Conservation (phyloP, 2,113 vertebrate species). For the Machaerirhynchus nigripectus region DNA sequence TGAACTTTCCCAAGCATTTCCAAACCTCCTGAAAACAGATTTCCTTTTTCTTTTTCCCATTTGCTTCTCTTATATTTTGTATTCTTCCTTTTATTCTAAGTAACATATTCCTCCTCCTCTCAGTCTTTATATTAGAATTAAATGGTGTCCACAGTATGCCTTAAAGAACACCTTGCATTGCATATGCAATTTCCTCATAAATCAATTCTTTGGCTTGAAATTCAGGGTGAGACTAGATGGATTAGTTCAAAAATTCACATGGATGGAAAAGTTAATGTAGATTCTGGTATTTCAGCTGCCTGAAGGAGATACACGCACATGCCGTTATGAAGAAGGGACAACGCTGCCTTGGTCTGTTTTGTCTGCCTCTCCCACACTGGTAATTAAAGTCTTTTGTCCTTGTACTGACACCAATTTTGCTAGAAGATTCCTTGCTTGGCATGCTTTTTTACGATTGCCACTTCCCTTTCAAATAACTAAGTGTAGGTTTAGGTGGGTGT, state of each 20-base stretch:
- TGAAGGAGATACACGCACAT: neutral
- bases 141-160: neutral
- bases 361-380: neutral
- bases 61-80: neutral
- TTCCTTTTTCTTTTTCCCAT: neutral
- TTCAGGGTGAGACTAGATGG: neutral
- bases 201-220: neutral
- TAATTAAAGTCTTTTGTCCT: neutral
- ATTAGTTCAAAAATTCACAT: neutral
- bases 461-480: neutral
- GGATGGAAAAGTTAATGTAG: neutral
- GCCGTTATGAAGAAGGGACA: neutral
- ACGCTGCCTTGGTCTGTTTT: fast-evolving
- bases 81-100: neutral
- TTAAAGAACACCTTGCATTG: neutral
- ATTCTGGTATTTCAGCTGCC: neutral
- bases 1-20: neutral
- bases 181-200: neutral
- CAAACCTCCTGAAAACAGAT: neutral
- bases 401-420: neutral
- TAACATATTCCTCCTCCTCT: neutral
- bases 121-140: neutral
- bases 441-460: neutral
- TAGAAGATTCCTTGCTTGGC: neutral
- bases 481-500: neutral